phyloP scores from a whole-genome alignment of 2,113 vertebrate species.

The Tychaedon coryphoeus region DNA sequence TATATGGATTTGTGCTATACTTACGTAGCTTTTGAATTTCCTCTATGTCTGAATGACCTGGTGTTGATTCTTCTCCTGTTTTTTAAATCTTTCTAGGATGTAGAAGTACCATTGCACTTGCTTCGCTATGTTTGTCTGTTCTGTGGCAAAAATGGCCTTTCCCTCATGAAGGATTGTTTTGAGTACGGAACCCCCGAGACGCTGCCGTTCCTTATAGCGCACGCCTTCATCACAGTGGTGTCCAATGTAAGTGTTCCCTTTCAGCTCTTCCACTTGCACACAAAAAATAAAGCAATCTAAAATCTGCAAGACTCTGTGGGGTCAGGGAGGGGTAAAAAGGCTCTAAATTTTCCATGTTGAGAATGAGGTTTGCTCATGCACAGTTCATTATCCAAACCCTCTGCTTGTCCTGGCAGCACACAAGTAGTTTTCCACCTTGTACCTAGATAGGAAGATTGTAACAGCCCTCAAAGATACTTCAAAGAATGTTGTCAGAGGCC shows the following conservation, averaged over 20 bases:
- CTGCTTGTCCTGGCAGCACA: not conserved
- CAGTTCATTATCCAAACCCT: not conserved
- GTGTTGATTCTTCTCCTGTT: not conserved
- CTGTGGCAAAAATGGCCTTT: conserved; percentile 97
- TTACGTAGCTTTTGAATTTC: not conserved
- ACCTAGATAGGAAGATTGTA: not conserved
- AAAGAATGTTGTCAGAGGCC: not conserved
- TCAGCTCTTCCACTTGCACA: not conserved
- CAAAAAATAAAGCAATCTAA: not conserved
- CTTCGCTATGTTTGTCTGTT: conserved; percentile 98
- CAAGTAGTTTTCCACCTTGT: not conserved
- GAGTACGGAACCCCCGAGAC: conserved; percentile 92
- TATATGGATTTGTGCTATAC: not conserved
- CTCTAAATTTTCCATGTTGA: not conserved
- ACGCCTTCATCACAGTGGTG: conserved; percentile 98
- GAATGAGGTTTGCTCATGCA: not conserved
- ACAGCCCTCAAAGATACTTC: not conserved
- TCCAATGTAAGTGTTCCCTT: conserved; percentile 88
- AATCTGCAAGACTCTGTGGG: not conserved
- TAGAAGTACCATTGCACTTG: conserved; percentile 97
- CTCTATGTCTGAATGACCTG: not conserved
- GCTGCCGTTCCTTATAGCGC: conserved; percentile 94
- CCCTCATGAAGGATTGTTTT: conserved; percentile 99
- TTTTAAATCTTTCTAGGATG: conserved; percentile 77
- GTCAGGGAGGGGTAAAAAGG: not conserved